Conservation (phyloP, 2,888 invertebrate genomes). For the Platycheirus rosarum region DNA sequence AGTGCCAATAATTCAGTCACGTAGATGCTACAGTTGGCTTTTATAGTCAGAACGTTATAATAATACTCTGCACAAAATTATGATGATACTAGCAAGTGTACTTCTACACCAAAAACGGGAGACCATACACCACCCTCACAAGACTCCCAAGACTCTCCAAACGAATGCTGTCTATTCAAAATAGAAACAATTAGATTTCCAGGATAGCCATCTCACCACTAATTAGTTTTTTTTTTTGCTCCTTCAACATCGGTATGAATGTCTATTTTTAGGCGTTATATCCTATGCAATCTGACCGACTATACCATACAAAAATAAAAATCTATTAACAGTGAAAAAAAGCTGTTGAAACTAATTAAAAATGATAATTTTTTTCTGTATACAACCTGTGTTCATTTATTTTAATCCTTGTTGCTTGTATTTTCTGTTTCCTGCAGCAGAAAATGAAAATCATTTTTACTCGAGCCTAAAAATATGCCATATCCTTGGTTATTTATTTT, state of each 20-base stretch:
- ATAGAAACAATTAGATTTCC: slow-evolving; percentile 14
- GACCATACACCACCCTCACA: slow-evolving; percentile 26
- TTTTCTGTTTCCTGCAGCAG: slow-evolving; percentile 5
- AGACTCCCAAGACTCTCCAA: slow-evolving; percentile 10
- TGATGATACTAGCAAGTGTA: slow-evolving; percentile 19
- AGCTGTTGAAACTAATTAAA: slow-evolving; percentile 47
- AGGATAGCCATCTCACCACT: slow-evolving; percentile 34
- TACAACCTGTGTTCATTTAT: slow-evolving; percentile 38
- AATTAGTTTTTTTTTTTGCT: slow-evolving; percentile 46
- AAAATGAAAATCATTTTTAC: no score
- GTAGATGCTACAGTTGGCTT: slow-evolving; percentile 70
- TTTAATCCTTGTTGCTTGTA: slow-evolving; percentile 23
- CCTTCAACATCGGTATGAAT: slow-evolving; percentile 29
- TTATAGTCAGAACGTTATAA: slow-evolving; percentile 71
- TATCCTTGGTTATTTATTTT: no score
- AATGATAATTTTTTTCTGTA: slow-evolving; percentile 17
- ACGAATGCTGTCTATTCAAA: neutral
- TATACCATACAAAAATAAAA: neutral
- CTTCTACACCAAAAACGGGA: neutral
- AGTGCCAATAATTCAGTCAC: slow-evolving; percentile 71
- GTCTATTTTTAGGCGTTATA: neutral
- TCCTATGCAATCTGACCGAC: neutral
- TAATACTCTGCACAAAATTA: slow-evolving; percentile 49
- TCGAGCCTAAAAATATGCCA: no score
- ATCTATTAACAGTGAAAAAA: no score